Percentiles rank a stretch among this genome's conserved stretches.
phyloP scores from a whole-genome alignment of 2,113 vertebrate genomes.

The Odontophorus gujanensis region DNA sequence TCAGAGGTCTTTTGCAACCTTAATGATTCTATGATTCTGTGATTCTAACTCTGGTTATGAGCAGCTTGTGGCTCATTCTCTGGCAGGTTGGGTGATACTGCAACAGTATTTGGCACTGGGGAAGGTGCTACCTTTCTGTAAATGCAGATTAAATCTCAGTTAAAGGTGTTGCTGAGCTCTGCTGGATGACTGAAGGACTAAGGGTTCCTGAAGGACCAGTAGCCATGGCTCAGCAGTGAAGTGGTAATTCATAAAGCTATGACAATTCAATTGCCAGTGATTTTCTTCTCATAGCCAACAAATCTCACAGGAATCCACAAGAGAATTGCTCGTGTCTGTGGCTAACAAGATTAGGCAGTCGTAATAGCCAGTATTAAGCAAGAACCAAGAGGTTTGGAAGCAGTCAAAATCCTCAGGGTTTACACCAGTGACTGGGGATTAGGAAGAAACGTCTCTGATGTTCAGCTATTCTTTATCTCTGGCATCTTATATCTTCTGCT shows the following conservation, averaged over 20 bases:
- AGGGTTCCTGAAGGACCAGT: not conserved
- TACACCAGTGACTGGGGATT: not conserved
- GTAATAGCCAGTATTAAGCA: not conserved
- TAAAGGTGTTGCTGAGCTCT: not conserved
- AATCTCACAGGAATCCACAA: not conserved
- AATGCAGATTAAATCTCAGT: not conserved
- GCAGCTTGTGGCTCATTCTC: not conserved
- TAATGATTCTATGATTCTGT: no score
- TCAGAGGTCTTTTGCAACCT: no score
- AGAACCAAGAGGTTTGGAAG: conserved; percentile 9
- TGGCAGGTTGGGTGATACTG: not conserved
- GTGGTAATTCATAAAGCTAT: not conserved
- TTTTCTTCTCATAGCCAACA: not conserved
- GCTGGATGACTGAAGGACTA: not conserved
- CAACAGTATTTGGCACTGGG: not conserved
- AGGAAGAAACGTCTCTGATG: not conserved
- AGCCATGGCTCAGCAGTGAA: not conserved
- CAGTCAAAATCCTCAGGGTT: not conserved
- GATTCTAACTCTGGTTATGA: not conserved
- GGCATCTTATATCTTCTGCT: not conserved
- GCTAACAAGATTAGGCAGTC: not conserved
- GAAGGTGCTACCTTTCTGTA: not conserved
- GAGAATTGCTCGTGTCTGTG: not conserved
- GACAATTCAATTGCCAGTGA: not conserved
- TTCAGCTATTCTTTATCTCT: not conserved